A percentile compares a stretch with the other conserved stretches of the same genome.
Conservation (phyloP, 2,888 invertebrate species). For the Silvanus unidentatus region DNA sequence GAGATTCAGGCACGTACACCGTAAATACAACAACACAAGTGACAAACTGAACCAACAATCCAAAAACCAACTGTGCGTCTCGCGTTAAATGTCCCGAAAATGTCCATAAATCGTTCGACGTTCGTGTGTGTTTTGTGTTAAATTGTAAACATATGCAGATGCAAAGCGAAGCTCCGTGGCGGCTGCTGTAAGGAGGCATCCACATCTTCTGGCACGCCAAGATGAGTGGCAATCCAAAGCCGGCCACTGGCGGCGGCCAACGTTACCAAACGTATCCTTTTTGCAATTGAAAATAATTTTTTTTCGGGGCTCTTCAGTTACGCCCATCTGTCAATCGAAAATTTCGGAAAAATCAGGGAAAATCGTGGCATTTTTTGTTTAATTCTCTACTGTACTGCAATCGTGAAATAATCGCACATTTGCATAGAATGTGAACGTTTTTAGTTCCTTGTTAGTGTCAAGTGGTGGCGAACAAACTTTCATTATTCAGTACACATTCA, state of each 20-base stretch:
- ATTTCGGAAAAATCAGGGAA: constrained; percentile 12
- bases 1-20: too few relatives aligned
- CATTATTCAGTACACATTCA: constrained; percentile 40
- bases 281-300: constrained; percentile 28
- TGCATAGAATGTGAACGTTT: constrained; percentile 21
- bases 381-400: constrained; percentile 15
- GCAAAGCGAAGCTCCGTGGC: constrained; percentile 47
- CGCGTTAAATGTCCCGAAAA: too few relatives aligned
- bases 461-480: constrained; percentile 36
- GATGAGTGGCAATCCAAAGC: constrained; percentile 64
- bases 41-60: too few relatives aligned
- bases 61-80: too few relatives aligned
- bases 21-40: constrained; percentile 12
- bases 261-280: constrained; percentile 57
- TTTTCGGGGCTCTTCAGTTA: constrained; percentile 21
- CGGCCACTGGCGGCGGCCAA: constrained; percentile 56
- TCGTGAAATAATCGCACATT: constrained; percentile 9
- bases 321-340: constrained; percentile 42
- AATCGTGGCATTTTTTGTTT: too few relatives aligned
- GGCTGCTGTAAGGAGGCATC: constrained; percentile 51
- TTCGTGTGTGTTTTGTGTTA: constrained; percentile 37
- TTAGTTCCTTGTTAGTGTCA: constrained; percentile 24
- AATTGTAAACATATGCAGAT: constrained; percentile 45
- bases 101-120: constrained; percentile 28
- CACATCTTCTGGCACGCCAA: constrained; percentile 40